These are phyloP conservation scores for Hylaea fasciaria DNA, from an alignment of 2,888 invertebrate species.

Conservation along the genomic window DNA sequence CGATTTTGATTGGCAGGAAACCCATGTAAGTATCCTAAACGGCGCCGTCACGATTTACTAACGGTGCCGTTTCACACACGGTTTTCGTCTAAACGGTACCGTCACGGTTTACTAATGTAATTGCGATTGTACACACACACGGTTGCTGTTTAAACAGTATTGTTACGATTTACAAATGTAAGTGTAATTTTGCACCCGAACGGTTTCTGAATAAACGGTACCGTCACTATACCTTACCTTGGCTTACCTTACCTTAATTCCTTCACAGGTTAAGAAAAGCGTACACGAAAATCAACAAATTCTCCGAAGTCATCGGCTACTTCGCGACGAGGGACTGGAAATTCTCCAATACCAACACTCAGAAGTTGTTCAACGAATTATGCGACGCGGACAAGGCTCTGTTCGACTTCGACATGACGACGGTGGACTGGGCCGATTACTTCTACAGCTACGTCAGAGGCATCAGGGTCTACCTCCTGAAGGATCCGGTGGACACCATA, in stretches of 20 bases:
- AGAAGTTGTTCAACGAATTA: slow-evolving; percentile 81
- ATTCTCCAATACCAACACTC: slow-evolving; percentile 86
- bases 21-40: slow-evolving; percentile 81
- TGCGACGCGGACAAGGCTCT: slow-evolving; percentile 83
- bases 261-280: slow-evolving; percentile 83
- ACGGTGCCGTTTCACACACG: no score
- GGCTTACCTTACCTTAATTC: neutral
- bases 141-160: no score
- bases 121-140: no score
- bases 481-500: slow-evolving; percentile 89
- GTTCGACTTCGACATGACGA: slow-evolving; percentile 87
- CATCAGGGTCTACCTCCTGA: slow-evolving; percentile 88
- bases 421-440: slow-evolving; percentile 88
- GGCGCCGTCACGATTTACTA: no score
- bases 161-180: no score
- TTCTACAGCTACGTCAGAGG: slow-evolving; percentile 89
- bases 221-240: no score
- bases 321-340: slow-evolving; percentile 90
- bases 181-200: no score
- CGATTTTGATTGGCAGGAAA: slow-evolving; percentile 85
- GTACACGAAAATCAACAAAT: slow-evolving; percentile 90
- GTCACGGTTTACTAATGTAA: no score
- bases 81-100: no score
- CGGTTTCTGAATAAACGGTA: no score
- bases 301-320: slow-evolving; percentile 88